These are phyloP conservation scores for Mythimna lalbum DNA, from an alignment of 2,888 invertebrate species.

Conservation along the genomic window DNA sequence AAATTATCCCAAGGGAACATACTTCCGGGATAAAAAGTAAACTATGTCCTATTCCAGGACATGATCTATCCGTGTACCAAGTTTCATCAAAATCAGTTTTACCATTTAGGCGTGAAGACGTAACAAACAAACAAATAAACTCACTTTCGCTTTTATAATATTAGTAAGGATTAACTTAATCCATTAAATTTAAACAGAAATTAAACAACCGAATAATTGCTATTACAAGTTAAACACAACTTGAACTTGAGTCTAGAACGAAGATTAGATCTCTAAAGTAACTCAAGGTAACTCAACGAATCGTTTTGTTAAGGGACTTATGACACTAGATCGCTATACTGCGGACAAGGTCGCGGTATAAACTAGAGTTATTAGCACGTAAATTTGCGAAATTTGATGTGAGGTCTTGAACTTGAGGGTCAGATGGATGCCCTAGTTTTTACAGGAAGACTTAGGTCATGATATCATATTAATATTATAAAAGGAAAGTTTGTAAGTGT, in stretches of 20 bases:
- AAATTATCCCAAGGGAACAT: too few relatives aligned
- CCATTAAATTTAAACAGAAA: constrained; percentile 2
- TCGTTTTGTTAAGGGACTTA: constrained; percentile 51
- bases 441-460: not conserved
- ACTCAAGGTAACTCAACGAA: constrained; percentile 58
- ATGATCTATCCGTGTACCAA: too few relatives aligned
- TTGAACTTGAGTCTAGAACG: constrained; percentile 69
- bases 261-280: constrained; percentile 58
- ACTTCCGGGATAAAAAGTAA: too few relatives aligned
- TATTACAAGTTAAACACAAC: constrained; percentile 36
- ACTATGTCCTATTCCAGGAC: too few relatives aligned
- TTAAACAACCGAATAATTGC: constrained; percentile 54
- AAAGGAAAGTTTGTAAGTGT: too few relatives aligned
- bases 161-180: too few relatives aligned
- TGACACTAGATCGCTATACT: constrained; percentile 33
- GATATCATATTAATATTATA: not conserved
- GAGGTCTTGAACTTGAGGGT: constrained; percentile 38
- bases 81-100: too few relatives aligned
- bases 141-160: too few relatives aligned
- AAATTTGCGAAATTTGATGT: constrained; percentile 30
- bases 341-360: constrained; percentile 33
- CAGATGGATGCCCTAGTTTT: constrained; percentile 14
- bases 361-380: constrained; percentile 32
- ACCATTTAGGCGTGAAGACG: too few relatives aligned
- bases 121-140: too few relatives aligned